Conservation (phyloP, 2,888 invertebrate species). For the Merodon equestris region DNA sequence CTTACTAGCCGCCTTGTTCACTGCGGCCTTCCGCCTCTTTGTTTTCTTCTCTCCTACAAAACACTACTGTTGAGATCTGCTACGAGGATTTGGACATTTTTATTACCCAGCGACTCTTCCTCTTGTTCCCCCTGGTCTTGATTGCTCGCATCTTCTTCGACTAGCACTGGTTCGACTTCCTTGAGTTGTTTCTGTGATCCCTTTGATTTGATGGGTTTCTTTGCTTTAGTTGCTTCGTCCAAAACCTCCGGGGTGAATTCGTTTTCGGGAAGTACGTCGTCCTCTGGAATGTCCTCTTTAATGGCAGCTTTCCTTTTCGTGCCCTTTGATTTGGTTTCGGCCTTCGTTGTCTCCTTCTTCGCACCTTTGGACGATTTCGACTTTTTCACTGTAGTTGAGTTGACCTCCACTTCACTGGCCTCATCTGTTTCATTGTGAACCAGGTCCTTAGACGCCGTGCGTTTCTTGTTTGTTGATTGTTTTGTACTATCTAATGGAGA, state of each 20-base stretch:
- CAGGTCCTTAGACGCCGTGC: constrained; percentile 41
- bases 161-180: constrained; percentile 30
- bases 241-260: constrained; percentile 56
- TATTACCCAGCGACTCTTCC: too few relatives aligned
- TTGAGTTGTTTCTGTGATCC: constrained; percentile 60
- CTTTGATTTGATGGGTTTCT: constrained; percentile 55
- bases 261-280: constrained; percentile 59
- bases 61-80: not conserved
- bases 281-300: constrained; percentile 49
- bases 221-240: constrained; percentile 34
- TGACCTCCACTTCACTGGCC: constrained; percentile 24
- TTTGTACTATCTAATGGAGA: constrained; percentile 47
- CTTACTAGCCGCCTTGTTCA: constrained; percentile 62
- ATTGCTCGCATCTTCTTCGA: too few relatives aligned
- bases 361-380: constrained; percentile 31
- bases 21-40: constrained; percentile 70
- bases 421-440: too few relatives aligned
- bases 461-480: constrained; percentile 45
- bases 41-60: constrained; percentile 41
- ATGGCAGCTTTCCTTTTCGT: constrained; percentile 22
- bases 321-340: constrained; percentile 39
- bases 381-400: constrained; percentile 32
- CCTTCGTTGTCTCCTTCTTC: constrained; percentile 50
- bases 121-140: too few relatives aligned
- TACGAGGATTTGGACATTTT: too few relatives aligned